phyloP scores from a whole-genome alignment of 2,888 invertebrate species.

The Drosophila lutescens region DNA sequence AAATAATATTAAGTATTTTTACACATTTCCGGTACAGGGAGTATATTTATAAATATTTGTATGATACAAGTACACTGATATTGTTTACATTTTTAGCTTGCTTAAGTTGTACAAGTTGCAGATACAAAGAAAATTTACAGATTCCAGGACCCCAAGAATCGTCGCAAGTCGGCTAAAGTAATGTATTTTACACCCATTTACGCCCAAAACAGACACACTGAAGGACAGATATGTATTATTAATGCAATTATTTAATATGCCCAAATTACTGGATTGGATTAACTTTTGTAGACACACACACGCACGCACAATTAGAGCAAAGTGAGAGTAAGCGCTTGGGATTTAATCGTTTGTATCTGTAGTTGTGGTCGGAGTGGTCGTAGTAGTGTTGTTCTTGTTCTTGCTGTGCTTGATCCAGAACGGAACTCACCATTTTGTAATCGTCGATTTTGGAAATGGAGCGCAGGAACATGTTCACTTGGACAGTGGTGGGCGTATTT shows the following conservation, averaged over 20 bases:
- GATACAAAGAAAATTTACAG: constrained; percentile 28
- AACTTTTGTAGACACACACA: constrained; percentile 38
- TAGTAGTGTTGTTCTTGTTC: constrained; percentile 5
- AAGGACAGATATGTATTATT: constrained; percentile 35
- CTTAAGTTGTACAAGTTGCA: constrained; percentile 20
- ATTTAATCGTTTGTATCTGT: constrained; percentile 18
- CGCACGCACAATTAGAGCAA: constrained; percentile 40
- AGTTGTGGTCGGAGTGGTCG: constrained; percentile 27
- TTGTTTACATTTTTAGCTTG: constrained; percentile 25
- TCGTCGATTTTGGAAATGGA: constrained; percentile 99
- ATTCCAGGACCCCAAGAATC: constrained; percentile 2
- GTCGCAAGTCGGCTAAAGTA: constrained; percentile 6
- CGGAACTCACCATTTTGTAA: constrained; percentile 98
- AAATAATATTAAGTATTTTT: constrained; percentile 18
- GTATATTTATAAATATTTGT: constrained; percentile 19
- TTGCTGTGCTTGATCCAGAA: constrained; percentile 81
- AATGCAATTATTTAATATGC: constrained; percentile 38
- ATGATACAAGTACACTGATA: constrained; percentile 27
- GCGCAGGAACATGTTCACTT: constrained; percentile 97
- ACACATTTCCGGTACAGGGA: constrained; percentile 19
- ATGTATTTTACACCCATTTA: constrained; percentile 22
- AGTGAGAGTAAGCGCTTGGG: constrained; percentile 37
- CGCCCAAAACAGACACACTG: constrained; percentile 20
- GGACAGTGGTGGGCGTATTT: constrained; percentile 94
- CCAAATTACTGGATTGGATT: constrained; percentile 31